phyloP scores from a whole-genome alignment of 2,113 vertebrate genomes.

The Alectura lathami region DNA sequence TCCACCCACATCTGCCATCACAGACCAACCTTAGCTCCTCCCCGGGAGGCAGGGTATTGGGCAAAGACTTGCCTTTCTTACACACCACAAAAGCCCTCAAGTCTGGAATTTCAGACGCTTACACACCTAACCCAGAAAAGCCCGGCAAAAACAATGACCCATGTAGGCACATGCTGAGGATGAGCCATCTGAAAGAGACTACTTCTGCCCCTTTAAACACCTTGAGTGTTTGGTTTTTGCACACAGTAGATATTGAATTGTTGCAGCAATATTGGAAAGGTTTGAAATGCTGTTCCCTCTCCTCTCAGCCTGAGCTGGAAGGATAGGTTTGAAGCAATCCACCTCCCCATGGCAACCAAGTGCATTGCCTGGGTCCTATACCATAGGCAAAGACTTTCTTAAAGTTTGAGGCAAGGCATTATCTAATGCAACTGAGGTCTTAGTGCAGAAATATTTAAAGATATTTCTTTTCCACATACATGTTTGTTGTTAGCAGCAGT shows the following conservation, averaged over 20 bases:
- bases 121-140: neutral
- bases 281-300: neutral
- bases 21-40: accelerated
- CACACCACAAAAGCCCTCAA: accelerated
- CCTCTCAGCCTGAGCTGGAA: neutral
- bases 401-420: neutral
- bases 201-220: neutral
- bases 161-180: accelerated
- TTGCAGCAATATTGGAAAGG: neutral
- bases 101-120: accelerated
- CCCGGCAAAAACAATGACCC: neutral
- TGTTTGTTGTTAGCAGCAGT: neutral
- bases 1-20: accelerated
- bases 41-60: accelerated
- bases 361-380: no score
- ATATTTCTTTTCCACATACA: neutral
- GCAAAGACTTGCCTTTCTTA: neutral
- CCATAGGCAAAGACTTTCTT: neutral
- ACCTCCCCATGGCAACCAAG: neutral
- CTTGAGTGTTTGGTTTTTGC: neutral
- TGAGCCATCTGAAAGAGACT: neutral
- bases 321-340: neutral
- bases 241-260: accelerated
- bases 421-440: neutral
- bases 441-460: neutral